Conservation (phyloP, 1,140 invertebrate genomes). For the Periplaneta americana region DNA sequence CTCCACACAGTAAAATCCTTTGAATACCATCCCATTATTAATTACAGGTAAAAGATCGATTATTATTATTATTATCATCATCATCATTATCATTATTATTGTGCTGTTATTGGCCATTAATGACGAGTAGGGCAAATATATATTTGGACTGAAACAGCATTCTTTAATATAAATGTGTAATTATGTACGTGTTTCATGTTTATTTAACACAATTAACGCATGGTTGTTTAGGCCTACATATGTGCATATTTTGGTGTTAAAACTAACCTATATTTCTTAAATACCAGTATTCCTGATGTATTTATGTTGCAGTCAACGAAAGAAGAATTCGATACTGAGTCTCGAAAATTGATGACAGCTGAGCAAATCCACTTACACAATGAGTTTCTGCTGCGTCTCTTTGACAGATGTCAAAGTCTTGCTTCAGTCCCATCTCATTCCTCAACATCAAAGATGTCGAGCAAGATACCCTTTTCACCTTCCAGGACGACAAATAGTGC, state of each 20-base stretch:
- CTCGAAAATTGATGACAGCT: constrained; percentile 56
- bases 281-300: too few relatives aligned
- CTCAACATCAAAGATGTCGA: background rate
- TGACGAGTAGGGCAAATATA: too few relatives aligned
- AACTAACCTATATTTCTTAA: too few relatives aligned
- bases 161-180: too few relatives aligned
- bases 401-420: constrained; percentile 70
- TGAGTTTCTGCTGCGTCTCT: constrained; percentile 71
- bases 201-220: too few relatives aligned
- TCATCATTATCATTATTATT: too few relatives aligned
- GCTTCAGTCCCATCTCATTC: constrained; percentile 46
- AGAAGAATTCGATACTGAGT: constrained; percentile 74
- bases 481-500: background rate
- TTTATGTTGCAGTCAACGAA: constrained; percentile 52
- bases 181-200: too few relatives aligned
- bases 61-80: too few relatives aligned
- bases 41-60: background rate
- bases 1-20: background rate
- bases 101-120: too few relatives aligned
- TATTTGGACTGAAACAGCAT: too few relatives aligned
- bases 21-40: background rate
- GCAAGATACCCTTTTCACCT: background rate
- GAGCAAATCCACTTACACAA: constrained; percentile 76
- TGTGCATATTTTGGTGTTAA: too few relatives aligned
- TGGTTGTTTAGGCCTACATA: too few relatives aligned